Conservation (phyloP, 2,888 invertebrate species). For the Mythimna ferrago region DNA sequence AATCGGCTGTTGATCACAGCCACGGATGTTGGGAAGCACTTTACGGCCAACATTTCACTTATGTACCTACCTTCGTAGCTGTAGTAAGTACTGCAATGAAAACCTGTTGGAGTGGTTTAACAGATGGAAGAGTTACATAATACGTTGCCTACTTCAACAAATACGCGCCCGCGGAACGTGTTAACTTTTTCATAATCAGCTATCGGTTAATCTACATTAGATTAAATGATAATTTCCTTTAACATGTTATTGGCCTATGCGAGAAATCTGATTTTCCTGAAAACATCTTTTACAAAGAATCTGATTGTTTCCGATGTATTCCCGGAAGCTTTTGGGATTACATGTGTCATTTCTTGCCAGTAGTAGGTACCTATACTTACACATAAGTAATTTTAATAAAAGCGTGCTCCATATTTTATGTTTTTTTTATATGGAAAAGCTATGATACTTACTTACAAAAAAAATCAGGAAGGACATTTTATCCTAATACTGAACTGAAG, state of each 20-base stretch:
- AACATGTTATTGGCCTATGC: not conserved
- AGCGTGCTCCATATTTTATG: not conserved
- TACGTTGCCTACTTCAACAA: constrained; percentile 51
- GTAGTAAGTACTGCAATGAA: constrained; percentile 50
- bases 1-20: constrained; percentile 28
- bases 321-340: not conserved
- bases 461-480: not conserved
- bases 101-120: constrained; percentile 64
- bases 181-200: constrained; percentile 49
- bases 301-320: not conserved
- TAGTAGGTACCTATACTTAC: too few species aligned
- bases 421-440: constrained; percentile 22
- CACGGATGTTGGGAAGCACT: constrained; percentile 26
- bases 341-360: not conserved
- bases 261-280: not conserved
- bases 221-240: not conserved
- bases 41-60: constrained; percentile 62
- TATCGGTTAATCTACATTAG: constrained; percentile 22
- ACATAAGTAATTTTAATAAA: not conserved
- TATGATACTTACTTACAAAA: not conserved
- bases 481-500: not conserved
- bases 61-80: constrained; percentile 27
- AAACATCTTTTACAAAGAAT: not conserved
- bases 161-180: constrained; percentile 31
- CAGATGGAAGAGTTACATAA: constrained; percentile 61